Percentiles rank a stretch among this genome's conserved stretches.
These are phyloP conservation scores for Himantopus leucocephalus DNA, from an alignment of 2,113 vertebrate genomes.

Conservation along the genomic window DNA sequence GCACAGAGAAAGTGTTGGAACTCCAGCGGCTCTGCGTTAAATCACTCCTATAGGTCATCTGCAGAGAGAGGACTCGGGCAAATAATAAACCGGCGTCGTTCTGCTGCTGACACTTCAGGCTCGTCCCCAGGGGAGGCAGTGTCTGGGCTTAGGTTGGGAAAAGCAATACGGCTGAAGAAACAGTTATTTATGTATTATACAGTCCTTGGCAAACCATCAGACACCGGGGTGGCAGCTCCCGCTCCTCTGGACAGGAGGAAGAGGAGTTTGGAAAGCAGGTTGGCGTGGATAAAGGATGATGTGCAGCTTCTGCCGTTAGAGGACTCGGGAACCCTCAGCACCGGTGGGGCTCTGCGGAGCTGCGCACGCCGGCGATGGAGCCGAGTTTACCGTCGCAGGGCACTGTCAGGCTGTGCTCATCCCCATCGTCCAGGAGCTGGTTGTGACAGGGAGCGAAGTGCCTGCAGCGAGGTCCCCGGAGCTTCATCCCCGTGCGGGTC, in stretches of 20 bases:
- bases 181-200: background rate
- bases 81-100: constrained; percentile 33
- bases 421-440: background rate
- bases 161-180: background rate
- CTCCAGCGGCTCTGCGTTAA: constrained; percentile 47
- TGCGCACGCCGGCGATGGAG: accelerated
- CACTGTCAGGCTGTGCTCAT: accelerated
- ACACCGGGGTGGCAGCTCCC: background rate
- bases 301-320: background rate
- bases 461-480: background rate
- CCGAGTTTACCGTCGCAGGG: accelerated
- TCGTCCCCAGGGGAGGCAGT: background rate
- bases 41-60: constrained; percentile 52
- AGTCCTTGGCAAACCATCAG: constrained; percentile 1
- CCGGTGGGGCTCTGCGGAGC: background rate
- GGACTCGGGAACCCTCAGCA: background rate
- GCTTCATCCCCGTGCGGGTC: accelerated
- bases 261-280: background rate
- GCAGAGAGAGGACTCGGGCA: constrained; percentile 1
- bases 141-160: background rate
- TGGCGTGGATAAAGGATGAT: background rate
- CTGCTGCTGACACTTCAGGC: constrained; percentile 31
- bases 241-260: background rate
- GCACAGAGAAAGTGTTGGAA: constrained; percentile 14
- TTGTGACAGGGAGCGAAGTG: accelerated